Conservation (phyloP, 2,888 invertebrate species). For the Amphimallon solstitiale region DNA sequence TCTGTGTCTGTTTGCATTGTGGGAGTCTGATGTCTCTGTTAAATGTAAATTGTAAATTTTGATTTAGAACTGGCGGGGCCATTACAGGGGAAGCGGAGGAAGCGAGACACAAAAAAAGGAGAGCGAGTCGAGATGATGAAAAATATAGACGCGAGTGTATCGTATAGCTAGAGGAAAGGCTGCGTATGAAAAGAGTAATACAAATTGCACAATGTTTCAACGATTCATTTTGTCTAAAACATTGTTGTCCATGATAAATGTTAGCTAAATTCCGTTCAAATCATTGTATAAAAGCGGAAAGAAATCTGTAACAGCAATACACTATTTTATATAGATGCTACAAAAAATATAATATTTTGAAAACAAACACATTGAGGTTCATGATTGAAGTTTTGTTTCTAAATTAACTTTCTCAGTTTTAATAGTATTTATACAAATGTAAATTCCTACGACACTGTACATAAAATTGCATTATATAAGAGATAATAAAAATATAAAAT, state of each 20-base stretch:
- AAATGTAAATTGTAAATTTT: slow-evolving; percentile 40
- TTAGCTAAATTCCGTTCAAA: neutral
- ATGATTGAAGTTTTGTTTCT: no score
- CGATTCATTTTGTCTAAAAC: neutral
- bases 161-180: neutral
- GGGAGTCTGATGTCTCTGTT: slow-evolving; percentile 60
- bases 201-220: neutral
- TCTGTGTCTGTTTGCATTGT: slow-evolving; percentile 58
- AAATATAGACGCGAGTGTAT: neutral
- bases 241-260: neutral
- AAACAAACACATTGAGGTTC: no score
- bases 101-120: neutral
- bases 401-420: no score
- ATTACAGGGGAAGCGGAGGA: neutral
- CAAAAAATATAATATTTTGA: no score
- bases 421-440: no score
- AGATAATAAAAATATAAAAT: no score
- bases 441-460: no score
- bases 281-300: neutral
- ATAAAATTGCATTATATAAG: no score
- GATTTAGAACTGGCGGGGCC: slow-evolving; percentile 30
- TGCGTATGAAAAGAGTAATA: neutral
- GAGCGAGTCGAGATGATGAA: neutral
- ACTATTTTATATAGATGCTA: no score
- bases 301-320: neutral